Evolutionary conservation across 2,113 vertebrate species (phyloP).

Genomic region (Corythornis madagascariensis): DNA sequence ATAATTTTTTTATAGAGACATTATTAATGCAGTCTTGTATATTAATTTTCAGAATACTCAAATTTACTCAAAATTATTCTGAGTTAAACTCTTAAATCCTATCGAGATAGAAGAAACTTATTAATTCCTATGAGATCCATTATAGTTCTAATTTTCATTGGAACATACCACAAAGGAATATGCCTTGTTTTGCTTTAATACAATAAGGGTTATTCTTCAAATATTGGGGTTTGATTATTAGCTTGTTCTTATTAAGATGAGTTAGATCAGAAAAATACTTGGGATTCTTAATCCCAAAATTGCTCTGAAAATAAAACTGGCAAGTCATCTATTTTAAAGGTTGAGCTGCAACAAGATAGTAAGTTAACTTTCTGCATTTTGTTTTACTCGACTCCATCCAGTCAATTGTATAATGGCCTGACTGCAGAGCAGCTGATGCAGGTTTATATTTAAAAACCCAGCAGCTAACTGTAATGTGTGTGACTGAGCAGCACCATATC

Average conservation of each 20-base stretch:
- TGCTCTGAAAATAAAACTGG: neutral
- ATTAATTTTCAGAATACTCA: neutral
- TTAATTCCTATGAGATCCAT: neutral
- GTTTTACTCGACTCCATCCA: accelerated
- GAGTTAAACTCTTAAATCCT: neutral
- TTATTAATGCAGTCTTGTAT: neutral
- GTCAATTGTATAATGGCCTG: accelerated
- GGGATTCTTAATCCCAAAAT: neutral
- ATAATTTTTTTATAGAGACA: neutral
- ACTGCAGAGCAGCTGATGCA: neutral
- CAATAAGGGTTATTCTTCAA: neutral
- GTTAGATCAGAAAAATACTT: neutral
- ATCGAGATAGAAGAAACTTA: neutral
- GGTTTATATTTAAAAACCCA: neutral
- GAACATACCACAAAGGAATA: neutral
- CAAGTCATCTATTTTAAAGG: neutral
- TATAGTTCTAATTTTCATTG: neutral
- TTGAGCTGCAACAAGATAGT: neutral
- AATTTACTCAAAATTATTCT: neutral
- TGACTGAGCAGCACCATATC: neutral
- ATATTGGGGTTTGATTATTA: accelerated
- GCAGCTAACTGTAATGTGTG: neutral
- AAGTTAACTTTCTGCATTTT: neutral
- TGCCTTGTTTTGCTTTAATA: neutral
- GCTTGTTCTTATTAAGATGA: neutral